Conservation (phyloP, 2,888 invertebrate species). For the Mylabris sibirica region DNA sequence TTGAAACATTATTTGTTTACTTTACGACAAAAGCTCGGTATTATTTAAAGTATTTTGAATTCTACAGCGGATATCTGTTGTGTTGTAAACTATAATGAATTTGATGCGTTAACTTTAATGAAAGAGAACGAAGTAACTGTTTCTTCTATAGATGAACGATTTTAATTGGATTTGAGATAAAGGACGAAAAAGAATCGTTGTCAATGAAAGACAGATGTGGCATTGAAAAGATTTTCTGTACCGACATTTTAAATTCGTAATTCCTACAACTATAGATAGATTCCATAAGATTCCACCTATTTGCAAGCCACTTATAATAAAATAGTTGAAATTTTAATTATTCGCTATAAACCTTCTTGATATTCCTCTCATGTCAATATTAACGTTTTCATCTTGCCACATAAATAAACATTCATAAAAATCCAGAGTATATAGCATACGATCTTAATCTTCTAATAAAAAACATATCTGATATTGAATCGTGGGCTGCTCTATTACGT, state of each 20-base stretch:
- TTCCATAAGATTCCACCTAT: too few relatives aligned
- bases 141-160: neutral
- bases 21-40: too few relatives aligned
- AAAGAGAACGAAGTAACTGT: neutral
- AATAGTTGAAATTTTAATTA: too few relatives aligned
- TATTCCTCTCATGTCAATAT: neutral
- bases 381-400: neutral
- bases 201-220: neutral
- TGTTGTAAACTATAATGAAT: neutral
- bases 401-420: neutral
- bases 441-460: neutral
- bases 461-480: neutral
- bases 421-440: neutral
- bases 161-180: constrained; percentile 2
- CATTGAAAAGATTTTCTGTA: neutral
- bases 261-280: too few relatives aligned
- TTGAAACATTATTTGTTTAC: neutral
- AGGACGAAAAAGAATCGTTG: neutral
- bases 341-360: too few relatives aligned
- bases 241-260: neutral
- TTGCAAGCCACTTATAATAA: too few relatives aligned
- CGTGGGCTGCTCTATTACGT: neutral
- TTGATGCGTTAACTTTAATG: neutral
- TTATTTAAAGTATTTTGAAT: neutral
- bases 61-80: neutral